Conservation (phyloP, 2,797 vertebrate species). For the Hydrocynus forskahlii region DNA sequence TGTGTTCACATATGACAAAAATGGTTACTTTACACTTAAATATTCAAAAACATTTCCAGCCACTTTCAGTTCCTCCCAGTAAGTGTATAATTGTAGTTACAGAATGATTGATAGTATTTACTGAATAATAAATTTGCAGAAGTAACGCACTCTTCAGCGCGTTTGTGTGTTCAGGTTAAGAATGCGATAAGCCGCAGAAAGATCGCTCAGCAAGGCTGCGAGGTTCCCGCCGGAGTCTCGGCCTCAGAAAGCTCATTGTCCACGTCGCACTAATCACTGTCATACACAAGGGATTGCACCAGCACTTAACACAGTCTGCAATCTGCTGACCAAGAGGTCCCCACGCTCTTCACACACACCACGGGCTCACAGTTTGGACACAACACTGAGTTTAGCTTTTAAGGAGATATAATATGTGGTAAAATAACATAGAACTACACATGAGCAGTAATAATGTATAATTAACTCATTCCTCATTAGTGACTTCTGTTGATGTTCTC, state of each 20-base stretch:
- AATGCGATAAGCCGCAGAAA: slow-evolving; percentile 86
- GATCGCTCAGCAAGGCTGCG: slow-evolving; percentile 70
- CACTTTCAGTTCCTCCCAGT: no score
- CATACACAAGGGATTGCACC: slow-evolving; percentile 94
- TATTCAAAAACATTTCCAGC: no score
- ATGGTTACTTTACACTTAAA: no score
- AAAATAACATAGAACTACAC: no score
- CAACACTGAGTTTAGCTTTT: neutral
- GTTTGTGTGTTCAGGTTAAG: slow-evolving; percentile 77
- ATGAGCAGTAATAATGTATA: neutral
- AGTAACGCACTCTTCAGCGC: neutral
- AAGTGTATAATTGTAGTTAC: neutral
- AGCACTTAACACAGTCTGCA: slow-evolving; percentile 65
- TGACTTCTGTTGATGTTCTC: neutral
- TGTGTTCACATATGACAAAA: no score
- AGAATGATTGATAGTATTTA: neutral
- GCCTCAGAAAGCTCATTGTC: slow-evolving; percentile 81
- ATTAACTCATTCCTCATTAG: neutral
- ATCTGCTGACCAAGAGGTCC: slow-evolving; percentile 16
- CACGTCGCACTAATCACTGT: slow-evolving; percentile 88
- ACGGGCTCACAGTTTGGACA: neutral
- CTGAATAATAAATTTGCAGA: neutral
- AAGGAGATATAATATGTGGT: no score
- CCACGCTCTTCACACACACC: neutral
- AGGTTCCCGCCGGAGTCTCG: slow-evolving; percentile 84